A percentile compares a stretch with the other conserved stretches of the same genome.
These are phyloP conservation scores for Drosophila sp. DNA, from an alignment of 1,140 invertebrate species.

Conservation along the genomic window DNA sequence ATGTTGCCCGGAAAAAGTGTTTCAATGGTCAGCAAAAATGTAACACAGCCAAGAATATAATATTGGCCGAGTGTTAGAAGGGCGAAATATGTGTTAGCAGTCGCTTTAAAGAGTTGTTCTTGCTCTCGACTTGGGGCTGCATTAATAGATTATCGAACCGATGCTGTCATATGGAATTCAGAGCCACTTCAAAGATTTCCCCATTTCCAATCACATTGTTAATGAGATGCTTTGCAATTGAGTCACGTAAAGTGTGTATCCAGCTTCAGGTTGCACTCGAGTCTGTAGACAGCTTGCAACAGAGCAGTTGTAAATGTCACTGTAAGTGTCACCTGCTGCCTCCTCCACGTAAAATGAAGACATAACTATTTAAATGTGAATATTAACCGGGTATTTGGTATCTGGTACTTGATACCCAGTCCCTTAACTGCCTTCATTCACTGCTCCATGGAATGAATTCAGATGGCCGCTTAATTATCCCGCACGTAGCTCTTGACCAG, in stretches of 20 bases:
- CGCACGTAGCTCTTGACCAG: constrained; percentile 50
- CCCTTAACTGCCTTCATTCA: neutral
- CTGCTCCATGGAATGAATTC: constrained; percentile 50
- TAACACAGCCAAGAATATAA: constrained; percentile 29
- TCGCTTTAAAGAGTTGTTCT: constrained; percentile 23
- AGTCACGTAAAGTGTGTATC: constrained; percentile 36
- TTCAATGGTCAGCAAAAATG: constrained; percentile 41
- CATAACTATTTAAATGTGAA: constrained; percentile 41
- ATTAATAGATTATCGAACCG: neutral
- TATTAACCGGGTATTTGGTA: constrained; percentile 37
- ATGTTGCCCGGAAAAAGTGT: constrained; percentile 22
- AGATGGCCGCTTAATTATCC: constrained; percentile 66
- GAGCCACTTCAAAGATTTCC: neutral
- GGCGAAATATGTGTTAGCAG: constrained; percentile 46
- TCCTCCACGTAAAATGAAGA: constrained; percentile 13
- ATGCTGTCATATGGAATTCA: neutral
- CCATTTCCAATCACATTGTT: constrained; percentile 7
- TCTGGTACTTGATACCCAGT: too few relatives aligned
- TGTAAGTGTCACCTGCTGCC: constrained; percentile 14
- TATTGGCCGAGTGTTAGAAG: constrained; percentile 25
- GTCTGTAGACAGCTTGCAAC: constrained; percentile 24
- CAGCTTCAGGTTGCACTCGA: constrained; percentile 12
- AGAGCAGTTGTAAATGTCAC: constrained; percentile 8
- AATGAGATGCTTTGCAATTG: constrained; percentile 19
- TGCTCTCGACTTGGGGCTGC: neutral